phyloP scores from a whole-genome alignment of 1,140 invertebrate genomes.

The Sitophilus oryzae region DNA sequence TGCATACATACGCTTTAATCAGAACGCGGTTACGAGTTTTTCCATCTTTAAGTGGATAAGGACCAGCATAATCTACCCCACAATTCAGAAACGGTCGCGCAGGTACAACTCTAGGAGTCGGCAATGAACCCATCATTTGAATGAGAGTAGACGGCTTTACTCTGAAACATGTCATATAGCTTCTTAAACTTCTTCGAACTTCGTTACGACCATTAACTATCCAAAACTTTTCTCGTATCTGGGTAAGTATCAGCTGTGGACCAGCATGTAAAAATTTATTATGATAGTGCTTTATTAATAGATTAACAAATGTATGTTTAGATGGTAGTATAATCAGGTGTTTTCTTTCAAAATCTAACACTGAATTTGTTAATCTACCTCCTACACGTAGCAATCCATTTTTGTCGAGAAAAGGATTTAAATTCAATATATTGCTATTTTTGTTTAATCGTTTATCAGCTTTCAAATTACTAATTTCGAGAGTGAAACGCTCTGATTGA shows the following conservation, averaged over 20 bases:
- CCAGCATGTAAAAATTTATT: constrained; percentile 16
- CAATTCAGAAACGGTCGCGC: constrained; percentile 8
- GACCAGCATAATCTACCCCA: constrained; percentile 20
- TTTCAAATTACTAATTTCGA: constrained; percentile 11
- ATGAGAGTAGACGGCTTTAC: neutral
- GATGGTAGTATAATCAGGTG: constrained; percentile 25
- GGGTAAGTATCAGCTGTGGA: constrained; percentile 8
- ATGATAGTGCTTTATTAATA: constrained; percentile 21
- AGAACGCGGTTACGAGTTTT: constrained; percentile 10
- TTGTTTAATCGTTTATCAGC: constrained; percentile 1
- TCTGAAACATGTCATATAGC: constrained; percentile 22
- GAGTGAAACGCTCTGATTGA: constrained; percentile 7
- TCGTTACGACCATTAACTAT: constrained; percentile 18
- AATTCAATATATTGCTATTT: constrained; percentile 13
- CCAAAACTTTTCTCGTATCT: constrained; percentile 23
- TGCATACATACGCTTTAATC: constrained; percentile 17
- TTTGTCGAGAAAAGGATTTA: constrained; percentile 29
- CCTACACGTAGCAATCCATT: constrained; percentile 32
- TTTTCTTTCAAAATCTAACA: constrained; percentile 17
- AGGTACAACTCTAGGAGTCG: constrained; percentile 22
- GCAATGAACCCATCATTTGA: constrained; percentile 29
- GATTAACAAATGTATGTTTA: constrained; percentile 18
- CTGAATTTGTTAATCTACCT: constrained; percentile 30
- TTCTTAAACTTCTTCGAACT: constrained; percentile 19
- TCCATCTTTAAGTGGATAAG: constrained; percentile 6